Evolutionary conservation across 2,113 vertebrate species (phyloP).

Genomic region (Cercopithecus mona): DNA sequence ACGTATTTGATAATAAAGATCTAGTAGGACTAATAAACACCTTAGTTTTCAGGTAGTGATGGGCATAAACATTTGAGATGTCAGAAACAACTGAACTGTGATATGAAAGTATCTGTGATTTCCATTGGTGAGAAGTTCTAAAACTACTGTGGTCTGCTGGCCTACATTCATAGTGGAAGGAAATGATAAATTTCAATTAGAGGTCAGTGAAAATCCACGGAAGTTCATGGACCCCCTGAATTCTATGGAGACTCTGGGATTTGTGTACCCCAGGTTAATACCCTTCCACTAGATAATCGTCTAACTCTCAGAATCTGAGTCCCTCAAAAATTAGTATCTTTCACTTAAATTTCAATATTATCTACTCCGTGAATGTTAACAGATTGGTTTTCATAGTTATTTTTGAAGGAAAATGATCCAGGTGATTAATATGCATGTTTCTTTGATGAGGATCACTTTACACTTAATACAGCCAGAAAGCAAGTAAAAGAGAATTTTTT

Average conservation of each 20-base stretch:
- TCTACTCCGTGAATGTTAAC: conserved; percentile 39
- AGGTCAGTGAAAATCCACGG: background rate
- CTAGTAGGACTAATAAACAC: background rate
- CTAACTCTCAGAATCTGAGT: background rate
- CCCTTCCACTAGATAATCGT: background rate
- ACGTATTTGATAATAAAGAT: background rate
- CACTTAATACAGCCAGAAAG: background rate
- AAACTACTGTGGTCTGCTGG: background rate
- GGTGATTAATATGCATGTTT: conserved; percentile 39
- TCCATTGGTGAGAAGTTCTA: background rate
- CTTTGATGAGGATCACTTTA: conserved; percentile 59
- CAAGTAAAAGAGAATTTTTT: conserved; percentile 11
- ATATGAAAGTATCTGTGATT: background rate
- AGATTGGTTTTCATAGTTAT: conserved; percentile 38
- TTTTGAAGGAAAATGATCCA: conserved; percentile 45
- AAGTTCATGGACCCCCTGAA: background rate
- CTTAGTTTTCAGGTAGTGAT: background rate
- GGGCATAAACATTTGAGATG: background rate
- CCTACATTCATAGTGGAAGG: background rate
- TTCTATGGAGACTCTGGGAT: background rate
- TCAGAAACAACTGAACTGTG: background rate
- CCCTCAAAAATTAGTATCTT: background rate
- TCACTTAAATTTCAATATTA: background rate
- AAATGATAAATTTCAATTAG: background rate
- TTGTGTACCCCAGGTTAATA: background rate